Evolutionary conservation across 2,113 vertebrate genomes (phyloP), one percentile per base, ranked within the genome.

Genomic region (Turdus rufiventris): DNA sequence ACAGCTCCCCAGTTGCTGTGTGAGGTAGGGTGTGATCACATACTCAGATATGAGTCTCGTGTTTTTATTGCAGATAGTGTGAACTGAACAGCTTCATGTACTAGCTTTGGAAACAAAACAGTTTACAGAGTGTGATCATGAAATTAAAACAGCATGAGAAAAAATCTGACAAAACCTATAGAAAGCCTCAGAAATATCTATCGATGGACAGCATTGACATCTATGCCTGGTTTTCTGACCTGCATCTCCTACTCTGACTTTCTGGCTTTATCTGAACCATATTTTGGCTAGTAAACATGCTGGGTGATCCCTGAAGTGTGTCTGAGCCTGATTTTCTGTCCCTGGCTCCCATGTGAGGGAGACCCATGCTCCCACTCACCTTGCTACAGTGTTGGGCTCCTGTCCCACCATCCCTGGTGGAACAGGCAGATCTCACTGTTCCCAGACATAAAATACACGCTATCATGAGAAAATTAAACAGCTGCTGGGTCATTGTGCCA

Each of bases 11-110:
- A 10, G 20, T 33, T 80, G 31, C 45, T 65, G 8, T n/a, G 31
- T 65, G 67, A 88, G 53, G 58, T 43, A 23, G 38, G 21, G 13
- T 68, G n/a, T 8, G 12, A 42, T 57, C 38, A 58, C 5, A 34
- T 40, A 40, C 40, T 40, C 40, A 40, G 40, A 13, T 40, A 34
- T 0, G 0, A 58, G 28, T 33, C 57, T 48, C 8, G 1, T 60
- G 34, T 14, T 80, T 88, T 43, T 19, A 34, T 34, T 48, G 28
- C 17, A 54, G 62, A 34, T 25, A 54, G 28, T 65, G 26, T 38
- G 40, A 78, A 73, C 29, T 53, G 23, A 60, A 54, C 2, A 8
- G 18, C 28, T 80, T 65, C 24, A 33, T 5, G 4, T 70, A 11
- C 33, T 38, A 65, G 43, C 28, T 38, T 70, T 15, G 70, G 45